phyloP scores from a whole-genome alignment of 1,140 invertebrate species.

The Pseudomyrmex concolor region DNA sequence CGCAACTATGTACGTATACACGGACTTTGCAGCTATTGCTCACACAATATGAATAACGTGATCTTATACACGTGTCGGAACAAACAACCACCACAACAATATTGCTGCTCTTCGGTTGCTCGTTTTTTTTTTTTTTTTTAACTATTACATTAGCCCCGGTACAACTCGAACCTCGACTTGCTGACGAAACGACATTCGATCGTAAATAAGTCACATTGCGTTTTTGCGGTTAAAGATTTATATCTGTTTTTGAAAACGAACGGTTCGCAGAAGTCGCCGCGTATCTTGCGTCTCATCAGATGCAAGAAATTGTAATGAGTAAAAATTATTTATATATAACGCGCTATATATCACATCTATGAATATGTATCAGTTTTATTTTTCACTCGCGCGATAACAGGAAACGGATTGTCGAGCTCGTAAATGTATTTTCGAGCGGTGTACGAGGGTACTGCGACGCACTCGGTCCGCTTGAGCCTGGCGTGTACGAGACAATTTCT shows the following conservation, averaged over 20 bases:
- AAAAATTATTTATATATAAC: too few relatives aligned
- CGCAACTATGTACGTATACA: not conserved
- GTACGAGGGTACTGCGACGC: not conserved
- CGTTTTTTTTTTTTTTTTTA: not conserved
- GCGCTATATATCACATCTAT: too few relatives aligned
- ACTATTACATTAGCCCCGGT: not conserved
- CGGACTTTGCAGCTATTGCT: not conserved
- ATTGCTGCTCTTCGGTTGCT: not conserved
- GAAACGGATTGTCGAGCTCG: not conserved
- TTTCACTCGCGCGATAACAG: not conserved
- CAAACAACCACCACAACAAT: not conserved
- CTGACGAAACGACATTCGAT: too few relatives aligned
- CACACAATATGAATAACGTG: not conserved
- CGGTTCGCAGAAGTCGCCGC: too few relatives aligned
- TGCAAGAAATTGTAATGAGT: too few relatives aligned
- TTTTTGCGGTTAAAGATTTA: too few relatives aligned
- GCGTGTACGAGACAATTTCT: conserved; percentile 42
- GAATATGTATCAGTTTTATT: too few relatives aligned
- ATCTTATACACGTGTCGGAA: not conserved
- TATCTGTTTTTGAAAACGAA: too few relatives aligned
- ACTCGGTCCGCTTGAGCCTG: not conserved
- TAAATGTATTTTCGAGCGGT: not conserved
- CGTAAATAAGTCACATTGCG: too few relatives aligned
- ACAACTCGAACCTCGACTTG: too few relatives aligned
- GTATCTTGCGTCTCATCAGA: too few relatives aligned